A percentile compares a stretch with the other conserved stretches of the same genome.
phyloP scores from a whole-genome alignment of 1,140 invertebrate species.

The Phymastichus coffea region DNA sequence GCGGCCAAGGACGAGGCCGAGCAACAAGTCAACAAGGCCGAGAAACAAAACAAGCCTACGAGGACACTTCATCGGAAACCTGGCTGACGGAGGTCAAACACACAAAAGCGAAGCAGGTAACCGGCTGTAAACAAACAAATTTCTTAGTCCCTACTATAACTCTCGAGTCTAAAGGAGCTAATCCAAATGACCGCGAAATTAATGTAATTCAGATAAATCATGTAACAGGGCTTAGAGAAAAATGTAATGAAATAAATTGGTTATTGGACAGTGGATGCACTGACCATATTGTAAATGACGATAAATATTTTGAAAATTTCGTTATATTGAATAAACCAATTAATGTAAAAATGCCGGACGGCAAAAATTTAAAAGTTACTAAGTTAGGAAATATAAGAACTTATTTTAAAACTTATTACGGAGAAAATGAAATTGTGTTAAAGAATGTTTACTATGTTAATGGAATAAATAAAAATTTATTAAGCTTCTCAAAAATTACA shows the following conservation, averaged over 20 bases:
- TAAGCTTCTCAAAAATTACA: too few relatives aligned
- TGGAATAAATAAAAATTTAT: too few relatives aligned
- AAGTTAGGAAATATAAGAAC: conserved; percentile 30
- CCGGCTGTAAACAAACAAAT: background rate
- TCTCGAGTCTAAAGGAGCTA: too few relatives aligned
- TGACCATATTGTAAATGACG: conserved; percentile 31
- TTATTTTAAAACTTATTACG: conserved; percentile 22
- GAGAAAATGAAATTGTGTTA: too few relatives aligned
- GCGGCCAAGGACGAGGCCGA: conserved; percentile 5
- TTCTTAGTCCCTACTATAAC: too few relatives aligned
- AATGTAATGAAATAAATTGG: conserved; percentile 29
- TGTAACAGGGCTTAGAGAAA: conserved; percentile 2
- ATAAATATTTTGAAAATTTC: too few relatives aligned
- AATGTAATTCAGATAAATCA: background rate
- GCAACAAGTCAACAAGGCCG: background rate
- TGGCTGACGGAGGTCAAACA: conserved; percentile 23
- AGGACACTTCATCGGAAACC: background rate
- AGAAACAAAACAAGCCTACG: background rate
- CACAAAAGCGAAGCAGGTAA: too few relatives aligned
- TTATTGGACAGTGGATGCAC: conserved; percentile 33
- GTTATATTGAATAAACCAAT: background rate
- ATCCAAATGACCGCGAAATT: too few relatives aligned
- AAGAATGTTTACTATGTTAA: too few relatives aligned
- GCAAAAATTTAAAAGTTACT: conserved; percentile 17
- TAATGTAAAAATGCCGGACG: background rate